These are phyloP conservation scores for Melanophora roralis DNA, from an alignment of 2,888 invertebrate species.

Conservation along the genomic window DNA sequence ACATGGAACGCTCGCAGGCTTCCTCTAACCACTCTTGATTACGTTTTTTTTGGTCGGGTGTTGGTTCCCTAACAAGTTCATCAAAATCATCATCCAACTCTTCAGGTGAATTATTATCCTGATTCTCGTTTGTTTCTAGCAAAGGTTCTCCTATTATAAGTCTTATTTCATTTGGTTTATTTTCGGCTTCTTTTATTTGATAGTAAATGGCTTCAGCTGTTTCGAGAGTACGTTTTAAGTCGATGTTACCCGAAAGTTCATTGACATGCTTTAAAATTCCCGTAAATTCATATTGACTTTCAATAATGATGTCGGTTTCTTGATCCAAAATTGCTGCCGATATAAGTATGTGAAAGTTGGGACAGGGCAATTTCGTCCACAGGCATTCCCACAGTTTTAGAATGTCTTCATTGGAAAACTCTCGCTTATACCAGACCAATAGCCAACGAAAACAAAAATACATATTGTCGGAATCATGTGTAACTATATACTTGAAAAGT, in stretches of 20 bases:
- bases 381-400: constrained; percentile 96
- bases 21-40: constrained; percentile 75
- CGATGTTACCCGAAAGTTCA: constrained; percentile 91
- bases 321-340: constrained; percentile 95
- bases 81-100: constrained; percentile 76
- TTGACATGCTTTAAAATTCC: constrained; percentile 98
- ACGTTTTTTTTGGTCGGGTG: constrained; percentile 72
- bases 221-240: constrained; percentile 88
- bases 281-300: constrained; percentile 94
- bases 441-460: constrained; percentile 99
- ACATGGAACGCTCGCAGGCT: constrained; percentile 76
- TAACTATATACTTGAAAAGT: constrained; percentile 89
- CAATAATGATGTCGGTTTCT: constrained; percentile 91
- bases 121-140: constrained; percentile 62
- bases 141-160: constrained; percentile 83
- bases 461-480: constrained; percentile 87
- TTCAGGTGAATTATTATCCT: constrained; percentile 65
- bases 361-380: constrained; percentile 96
- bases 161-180: constrained; percentile 85
- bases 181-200: constrained; percentile 86
- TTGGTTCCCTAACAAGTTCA: constrained; percentile 70
- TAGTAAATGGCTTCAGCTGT: constrained; percentile 95
- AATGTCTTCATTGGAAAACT: constrained; percentile 91
- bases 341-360: constrained; percentile 95
- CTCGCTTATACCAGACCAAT: constrained; percentile 95